These are phyloP conservation scores for Myotis daubentonii DNA, from an alignment of 2,797 vertebrate genomes.

Conservation along the genomic window DNA sequence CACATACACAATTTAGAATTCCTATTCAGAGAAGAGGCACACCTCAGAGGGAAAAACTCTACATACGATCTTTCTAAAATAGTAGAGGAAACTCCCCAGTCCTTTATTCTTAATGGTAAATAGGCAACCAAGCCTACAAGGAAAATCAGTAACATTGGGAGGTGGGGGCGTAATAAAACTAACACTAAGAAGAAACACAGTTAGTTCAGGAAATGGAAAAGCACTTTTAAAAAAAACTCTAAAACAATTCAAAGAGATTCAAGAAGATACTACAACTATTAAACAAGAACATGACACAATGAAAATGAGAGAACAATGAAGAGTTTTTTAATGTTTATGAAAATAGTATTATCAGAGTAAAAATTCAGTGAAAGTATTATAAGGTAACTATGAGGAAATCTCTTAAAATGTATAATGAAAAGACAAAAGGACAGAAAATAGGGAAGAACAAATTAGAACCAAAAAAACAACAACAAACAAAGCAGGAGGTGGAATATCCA, in stretches of 20 bases:
- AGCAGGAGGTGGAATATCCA: neutral
- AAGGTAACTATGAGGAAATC: neutral
- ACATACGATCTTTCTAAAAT: neutral
- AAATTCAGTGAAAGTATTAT: neutral
- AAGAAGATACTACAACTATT: neutral
- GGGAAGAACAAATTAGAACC: neutral
- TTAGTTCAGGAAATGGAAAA: constrained; percentile 26
- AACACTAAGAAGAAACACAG: neutral
- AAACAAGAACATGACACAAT: neutral
- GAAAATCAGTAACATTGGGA: neutral
- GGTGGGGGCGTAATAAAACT: neutral
- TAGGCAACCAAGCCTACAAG: neutral
- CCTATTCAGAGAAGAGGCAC: neutral
- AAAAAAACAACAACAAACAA: neutral
- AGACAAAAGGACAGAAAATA: neutral
- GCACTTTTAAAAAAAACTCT: constrained; percentile 34
- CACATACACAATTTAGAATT: neutral
- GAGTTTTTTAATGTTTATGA: constrained; percentile 10
- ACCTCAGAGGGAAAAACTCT: neutral
- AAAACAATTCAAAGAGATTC: neutral
- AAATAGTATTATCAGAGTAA: constrained; percentile 38
- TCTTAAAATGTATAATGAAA: neutral
- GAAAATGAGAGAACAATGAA: constrained; percentile 17
- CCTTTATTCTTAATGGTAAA: neutral
- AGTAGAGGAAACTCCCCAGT: neutral